Evolutionary conservation across 2,113 vertebrate species (phyloP), one percentile per base, ranked within the genome.

Genomic region (Gavialis gangeticus): DNA sequence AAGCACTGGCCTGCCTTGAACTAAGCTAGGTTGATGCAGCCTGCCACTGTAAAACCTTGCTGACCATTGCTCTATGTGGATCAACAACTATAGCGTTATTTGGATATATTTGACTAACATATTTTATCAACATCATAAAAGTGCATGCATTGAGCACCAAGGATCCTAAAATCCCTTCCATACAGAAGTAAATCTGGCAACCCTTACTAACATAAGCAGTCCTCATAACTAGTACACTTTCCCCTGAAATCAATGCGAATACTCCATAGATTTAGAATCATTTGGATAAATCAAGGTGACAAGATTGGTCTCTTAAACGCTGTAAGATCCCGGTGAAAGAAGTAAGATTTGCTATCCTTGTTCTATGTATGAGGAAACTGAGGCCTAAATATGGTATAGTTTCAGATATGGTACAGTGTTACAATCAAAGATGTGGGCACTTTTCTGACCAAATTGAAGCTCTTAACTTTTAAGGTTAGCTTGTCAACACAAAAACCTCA

Each of bases 271-370:
- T n/a, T n/a, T 60, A 37, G 91, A 25, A n/a, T 27, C 28, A 54
- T 1, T 10, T 4, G 4, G 15, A 15, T 1, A 0, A 37, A 34
- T 71, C 46, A 37, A 71, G 37, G 4, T 71, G 24, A 25, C 22
- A 60, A 83, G n/a, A 94, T 0, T 10, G 21, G 34, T 62, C 5
- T 17, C 60, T 79, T 56, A 85, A 87, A 60, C 22, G 56, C 73
- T 6, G 15, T 1, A 1, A 4, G 12, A 2, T 16, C n/a, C 37
- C 60, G 75, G 75, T 21, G 58, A 91, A 21, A 34, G 21, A 71
- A 9, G 14, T 28, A 67, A 60, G 56, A 59, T 5, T 34, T 37
- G 5, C 24, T 78, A 3, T 21, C 2, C 0, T 56, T 55, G 58
- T 46, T 85, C 79, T 58, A 2, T 1, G 67, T 21, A 12, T 27